phyloP scores from a whole-genome alignment of 1,140 invertebrate genomes.

The Tetragonula clypearis region DNA sequence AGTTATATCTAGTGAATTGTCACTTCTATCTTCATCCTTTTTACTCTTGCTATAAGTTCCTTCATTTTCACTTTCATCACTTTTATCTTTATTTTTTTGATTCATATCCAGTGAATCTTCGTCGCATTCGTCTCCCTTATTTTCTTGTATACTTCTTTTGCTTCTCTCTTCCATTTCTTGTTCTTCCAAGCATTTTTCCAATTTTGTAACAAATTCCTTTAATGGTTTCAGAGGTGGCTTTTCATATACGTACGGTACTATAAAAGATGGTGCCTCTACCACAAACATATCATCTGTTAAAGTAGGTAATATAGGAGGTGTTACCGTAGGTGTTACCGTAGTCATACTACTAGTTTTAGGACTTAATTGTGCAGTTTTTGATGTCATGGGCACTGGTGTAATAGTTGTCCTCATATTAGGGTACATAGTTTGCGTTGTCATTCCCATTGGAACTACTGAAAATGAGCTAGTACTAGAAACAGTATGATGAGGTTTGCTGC shows the following conservation, averaged over 20 bases:
- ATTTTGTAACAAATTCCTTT: conserved; percentile 87
- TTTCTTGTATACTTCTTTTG: conserved; percentile 68
- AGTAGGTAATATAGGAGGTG: conserved; percentile 86
- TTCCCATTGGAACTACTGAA: conserved; percentile 81
- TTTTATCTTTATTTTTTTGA: conserved; percentile 75
- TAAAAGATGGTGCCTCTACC: conserved; percentile 94
- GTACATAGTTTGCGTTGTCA: conserved; percentile 83
- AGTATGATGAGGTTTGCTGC: conserved; percentile 69
- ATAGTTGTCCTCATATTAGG: conserved; percentile 84
- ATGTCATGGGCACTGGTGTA: conserved; percentile 82
- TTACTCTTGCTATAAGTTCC: conserved; percentile 59
- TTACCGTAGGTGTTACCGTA: conserved; percentile 77
- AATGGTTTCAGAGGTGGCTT: conserved; percentile 91
- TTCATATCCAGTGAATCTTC: conserved; percentile 64
- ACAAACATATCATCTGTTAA: conserved; percentile 95
- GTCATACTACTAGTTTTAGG: conserved; percentile 72
- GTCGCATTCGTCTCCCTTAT: conserved; percentile 74
- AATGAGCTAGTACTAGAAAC: conserved; percentile 76
- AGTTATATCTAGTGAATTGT: conserved; percentile 75
- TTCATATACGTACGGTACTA: conserved; percentile 96
- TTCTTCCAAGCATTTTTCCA: conserved; percentile 85
- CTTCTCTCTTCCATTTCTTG: conserved; percentile 78
- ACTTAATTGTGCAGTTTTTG: conserved; percentile 67
- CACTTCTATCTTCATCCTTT: conserved; percentile 76
- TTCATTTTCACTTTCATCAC: conserved; percentile 68